Percentiles rank a stretch among this genome's conserved stretches.
These are phyloP conservation scores for Calameuta idolon DNA, from an alignment of 2,888 invertebrate genomes.

Conservation along the genomic window DNA sequence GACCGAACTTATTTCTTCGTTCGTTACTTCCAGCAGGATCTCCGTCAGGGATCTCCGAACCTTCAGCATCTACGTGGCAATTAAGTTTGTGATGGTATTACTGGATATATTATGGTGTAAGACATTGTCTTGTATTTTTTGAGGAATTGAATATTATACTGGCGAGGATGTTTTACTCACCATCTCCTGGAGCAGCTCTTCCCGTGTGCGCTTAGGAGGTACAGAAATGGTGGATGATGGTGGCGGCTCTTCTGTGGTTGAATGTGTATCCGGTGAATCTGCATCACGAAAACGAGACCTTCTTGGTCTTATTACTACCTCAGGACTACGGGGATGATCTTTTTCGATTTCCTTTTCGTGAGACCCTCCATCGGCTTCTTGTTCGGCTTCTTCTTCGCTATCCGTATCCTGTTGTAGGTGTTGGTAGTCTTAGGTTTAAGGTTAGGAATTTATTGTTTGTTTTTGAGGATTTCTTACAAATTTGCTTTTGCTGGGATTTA, in stretches of 20 bases:
- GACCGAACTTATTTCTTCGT: conserved; percentile 86
- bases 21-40: conserved; percentile 93
- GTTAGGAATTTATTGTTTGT: not conserved
- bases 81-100: not conserved
- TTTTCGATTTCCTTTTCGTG: conserved; percentile 46
- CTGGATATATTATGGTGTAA: conserved; percentile 1
- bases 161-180: conserved; percentile 65
- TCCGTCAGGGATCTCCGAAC: conserved; percentile 92
- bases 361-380: conserved; percentile 44
- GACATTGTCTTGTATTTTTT: conserved; percentile 4
- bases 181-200: conserved; percentile 78
- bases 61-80: conserved; percentile 79
- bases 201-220: conserved; percentile 68
- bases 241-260: conserved; percentile 43
- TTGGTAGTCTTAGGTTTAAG: not conserved
- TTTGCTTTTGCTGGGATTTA: conserved; percentile 71
- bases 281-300: conserved; percentile 65
- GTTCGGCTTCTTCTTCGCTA: conserved; percentile 64
- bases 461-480: conserved; percentile 67
- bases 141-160: not conserved
- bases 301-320: conserved; percentile 56
- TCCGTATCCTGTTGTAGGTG: conserved; percentile 62
- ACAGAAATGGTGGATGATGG: conserved; percentile 29
- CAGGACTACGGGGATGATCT: conserved; percentile 55
- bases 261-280: conserved; percentile 56